Percentiles rank a stretch among this genome's conserved stretches.
Conservation (phyloP, 2,888 invertebrate species). For the Tanypteryx hageni region DNA sequence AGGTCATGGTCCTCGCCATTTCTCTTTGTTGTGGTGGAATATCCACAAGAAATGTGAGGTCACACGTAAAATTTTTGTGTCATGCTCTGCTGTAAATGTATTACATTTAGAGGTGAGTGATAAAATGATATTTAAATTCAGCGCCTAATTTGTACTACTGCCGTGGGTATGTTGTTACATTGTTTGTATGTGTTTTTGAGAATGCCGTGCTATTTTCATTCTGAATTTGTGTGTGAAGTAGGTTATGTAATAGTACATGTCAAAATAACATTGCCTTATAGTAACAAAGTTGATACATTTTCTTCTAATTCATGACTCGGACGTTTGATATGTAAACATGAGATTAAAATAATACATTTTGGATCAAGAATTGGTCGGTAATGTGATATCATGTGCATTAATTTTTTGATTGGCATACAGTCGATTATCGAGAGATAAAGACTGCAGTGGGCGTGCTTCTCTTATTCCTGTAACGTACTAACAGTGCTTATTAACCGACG, state of each 20-base stretch:
- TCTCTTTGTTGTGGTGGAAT: conserved; percentile 27
- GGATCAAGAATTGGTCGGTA: neutral
- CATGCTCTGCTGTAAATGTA: conserved; percentile 63
- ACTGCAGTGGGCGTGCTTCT: neutral
- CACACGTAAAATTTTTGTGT: conserved; percentile 48
- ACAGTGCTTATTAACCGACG: neutral
- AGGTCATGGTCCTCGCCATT: conserved; percentile 51
- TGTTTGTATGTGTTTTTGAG: neutral
- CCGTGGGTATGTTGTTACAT: conserved; percentile 43
- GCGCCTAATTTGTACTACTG: conserved; percentile 32
- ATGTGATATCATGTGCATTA: neutral
- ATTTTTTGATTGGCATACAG: neutral
- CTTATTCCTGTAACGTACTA: neutral
- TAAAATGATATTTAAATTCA: conserved; percentile 43
- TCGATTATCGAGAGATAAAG: neutral
- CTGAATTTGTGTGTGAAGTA: too few relatives aligned
- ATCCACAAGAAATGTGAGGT: conserved; percentile 57
- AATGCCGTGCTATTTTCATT: neutral
- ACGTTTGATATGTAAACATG: too few relatives aligned
- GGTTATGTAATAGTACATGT: too few relatives aligned
- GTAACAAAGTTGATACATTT: too few relatives aligned
- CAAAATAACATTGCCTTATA: too few relatives aligned
- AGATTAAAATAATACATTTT: neutral
- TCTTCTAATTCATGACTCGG: too few relatives aligned
- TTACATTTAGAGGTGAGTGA: conserved; percentile 60